Evolutionary conservation across 2,888 invertebrate species (phyloP).

Genomic region (Kryphioiulus occultus): DNA sequence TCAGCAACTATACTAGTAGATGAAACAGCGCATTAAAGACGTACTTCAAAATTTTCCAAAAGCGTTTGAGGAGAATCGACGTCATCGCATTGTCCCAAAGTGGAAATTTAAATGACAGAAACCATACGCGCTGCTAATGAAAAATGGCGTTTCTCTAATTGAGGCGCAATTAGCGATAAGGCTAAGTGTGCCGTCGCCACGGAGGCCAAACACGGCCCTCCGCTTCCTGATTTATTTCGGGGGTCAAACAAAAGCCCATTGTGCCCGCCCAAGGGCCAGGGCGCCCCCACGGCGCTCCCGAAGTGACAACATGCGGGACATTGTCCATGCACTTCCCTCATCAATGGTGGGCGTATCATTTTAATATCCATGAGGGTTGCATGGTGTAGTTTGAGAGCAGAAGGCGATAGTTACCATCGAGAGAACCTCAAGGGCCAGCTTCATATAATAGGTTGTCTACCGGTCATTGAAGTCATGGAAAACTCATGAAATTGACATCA

Average conservation of each 20-base stretch:
- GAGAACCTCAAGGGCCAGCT: too few relatives aligned
- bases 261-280: neutral
- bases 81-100: neutral
- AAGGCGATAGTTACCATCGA: too few relatives aligned
- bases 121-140: neutral
- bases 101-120: neutral
- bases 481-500: too few relatives aligned
- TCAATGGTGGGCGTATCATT: too few relatives aligned
- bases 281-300: slow-evolving; percentile 18
- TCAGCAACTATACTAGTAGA: too few relatives aligned
- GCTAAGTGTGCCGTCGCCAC: neutral
- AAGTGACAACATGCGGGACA: neutral
- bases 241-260: neutral
- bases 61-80: too few relatives aligned
- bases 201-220: neutral
- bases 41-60: too few relatives aligned
- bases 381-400: too few relatives aligned
- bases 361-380: too few relatives aligned
- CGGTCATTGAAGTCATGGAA: too few relatives aligned
- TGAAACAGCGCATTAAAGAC: too few relatives aligned
- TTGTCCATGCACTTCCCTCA: neutral
- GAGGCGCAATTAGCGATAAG: slow-evolving; percentile 7
- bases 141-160: slow-evolving; percentile 7
- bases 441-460: too few relatives aligned
- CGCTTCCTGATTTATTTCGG: neutral